Base-by-base conservation (phyloP, 2,797 vertebrate genomes). In the Euthynnus affinis region DNA sequence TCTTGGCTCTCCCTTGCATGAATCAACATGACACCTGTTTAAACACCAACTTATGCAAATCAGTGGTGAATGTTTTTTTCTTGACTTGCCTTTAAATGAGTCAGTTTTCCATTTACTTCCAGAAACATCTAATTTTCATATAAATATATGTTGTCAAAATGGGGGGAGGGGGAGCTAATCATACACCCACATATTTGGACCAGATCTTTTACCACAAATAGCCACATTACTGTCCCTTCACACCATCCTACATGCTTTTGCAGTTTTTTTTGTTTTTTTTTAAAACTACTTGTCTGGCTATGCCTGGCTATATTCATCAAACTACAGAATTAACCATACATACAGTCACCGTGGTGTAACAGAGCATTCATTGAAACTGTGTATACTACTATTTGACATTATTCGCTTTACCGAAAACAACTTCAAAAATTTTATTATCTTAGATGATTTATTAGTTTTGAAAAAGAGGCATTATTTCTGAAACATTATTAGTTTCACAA, bases 171-270 rank as follows among this genome's bases (percentile, higher is more conserved):
- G n/a, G n/a, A n/a, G n/a, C n/a, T n/a, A 67, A 40, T 73, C 67
- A 60, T 67, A 49, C 65, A 67, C 60, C 63, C 46, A 84, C 64
- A 70, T 51, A 25, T 58, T 76, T 53, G 52, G 48, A 22, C 48
- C 44, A 62, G 17, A 59, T 71, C 25, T 22, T 70, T 18, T 74
- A 9, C 72, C 57, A 44, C 71, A 76, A 58, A 52, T 60, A 81
- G 55, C 27, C 23, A 62, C 73, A 65, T 78, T 61, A 56, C 22
- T 67, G 57, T 76, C 61, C 58, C 51, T 61, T 75, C 46, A 77
- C 76, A 77, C 76, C 68, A 66, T 79, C 66, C 76, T 65, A 53
- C 66, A 75, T 34, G 48, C 69, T 74, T 59, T 55, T n/a, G 66
- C 1, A 1, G 12, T 49, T 56, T 59, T 18, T 67, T 51, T 63